Base-by-base conservation (phyloP, 2,888 invertebrate species). In the Capitulum mitella region DNA sequence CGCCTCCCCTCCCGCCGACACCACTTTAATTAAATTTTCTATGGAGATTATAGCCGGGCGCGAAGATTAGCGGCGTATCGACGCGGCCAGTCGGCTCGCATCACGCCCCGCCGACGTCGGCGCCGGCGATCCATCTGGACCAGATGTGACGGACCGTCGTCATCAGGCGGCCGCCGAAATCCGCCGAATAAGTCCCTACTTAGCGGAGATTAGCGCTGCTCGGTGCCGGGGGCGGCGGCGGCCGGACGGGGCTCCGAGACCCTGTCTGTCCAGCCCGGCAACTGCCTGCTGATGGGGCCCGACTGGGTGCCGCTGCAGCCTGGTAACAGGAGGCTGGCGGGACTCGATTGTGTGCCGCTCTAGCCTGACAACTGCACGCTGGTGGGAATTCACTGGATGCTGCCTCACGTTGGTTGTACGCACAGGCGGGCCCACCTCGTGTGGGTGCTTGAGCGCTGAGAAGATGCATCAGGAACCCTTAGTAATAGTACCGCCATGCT, bases 11-110 rank as follows among this genome's bases (percentile, higher is more conserved):
- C 26, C 6, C 22, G 37, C 40, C 37, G 40, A 26, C 70, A 26
- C 70, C 40, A 40, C 40, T 70, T 70, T 70, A 70, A 70, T 70
- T 70, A 70, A 70, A 70, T 70, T 70, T 70, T 40, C 70, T 70
- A 70, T 70, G 70, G 70, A 70, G 70, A 70, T 70, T 70, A 70
- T 22, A 70, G 37, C 10, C 40, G 70, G 40, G 29, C 40, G 70
- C 29, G 29, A 29, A 70, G 70, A 70, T 70, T 70, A 70, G 37
- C 64, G 19, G 70, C 34, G 26, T 70, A 70, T 70, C 70, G 40
- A 5, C 70, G 37, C 26, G 19, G 70, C 70, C 40, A 40, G 40
- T 70, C 70, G 58, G 58, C 29, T 2, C 40, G 37, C 26, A 16
- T 22, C 70, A 12, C 70, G 70, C 37, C 64, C 26, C 70, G 70